Base-by-base conservation (phyloP, 1,140 invertebrate genomes). In the Microplitis demolitor region DNA sequence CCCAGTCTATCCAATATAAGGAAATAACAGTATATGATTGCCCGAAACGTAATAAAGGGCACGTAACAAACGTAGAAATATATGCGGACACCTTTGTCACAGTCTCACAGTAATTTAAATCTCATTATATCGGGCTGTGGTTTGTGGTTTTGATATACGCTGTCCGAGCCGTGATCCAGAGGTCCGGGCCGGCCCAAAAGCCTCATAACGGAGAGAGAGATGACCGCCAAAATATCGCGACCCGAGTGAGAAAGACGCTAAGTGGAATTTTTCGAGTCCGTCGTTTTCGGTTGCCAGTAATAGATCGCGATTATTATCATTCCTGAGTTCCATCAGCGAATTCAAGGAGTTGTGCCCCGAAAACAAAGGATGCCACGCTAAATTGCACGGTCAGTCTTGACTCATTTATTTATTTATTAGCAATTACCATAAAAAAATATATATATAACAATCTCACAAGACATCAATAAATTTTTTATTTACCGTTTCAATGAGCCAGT, bases 71-170 rank as follows among this genome's bases (percentile, higher is more conserved):
- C 14, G 62, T 54, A 58, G 62, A 64, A 66, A 13, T 45, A 63
- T 4, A 82, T 54, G 78, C 78, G 76, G 78, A 79, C 76, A 80
- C 78, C 78, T 74, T 58, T 84, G 83, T 84, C 80, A 84, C 82
- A 84, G 79, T 79, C 81, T 76, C 80, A 81, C 79, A 80, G 83
- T 82, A 83, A 85, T 85, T 85, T 84, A 85, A 85, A 84, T 85
- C 83, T 85, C 82, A 85, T 85, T 85, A 85, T 83, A 83, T 82
- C 76, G 81, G 78, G 34, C 78, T 80, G 80, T 76, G 78, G 83
- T 83, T 79, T 84, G 83, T 70, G 83, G 82, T 85, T 82, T 82
- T 76, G 73, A 77, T 77, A 69, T 72, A 66, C 74, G 51, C 62
- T 63, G 39, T 45, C 39, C 39, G 39, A 45, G 39, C 5, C 11